A percentile compares a stretch with the other conserved stretches of the same genome.
Evolutionary conservation across 2,113 vertebrate genomes (phyloP).

Genomic region (Donacobius atricapilla): DNA sequence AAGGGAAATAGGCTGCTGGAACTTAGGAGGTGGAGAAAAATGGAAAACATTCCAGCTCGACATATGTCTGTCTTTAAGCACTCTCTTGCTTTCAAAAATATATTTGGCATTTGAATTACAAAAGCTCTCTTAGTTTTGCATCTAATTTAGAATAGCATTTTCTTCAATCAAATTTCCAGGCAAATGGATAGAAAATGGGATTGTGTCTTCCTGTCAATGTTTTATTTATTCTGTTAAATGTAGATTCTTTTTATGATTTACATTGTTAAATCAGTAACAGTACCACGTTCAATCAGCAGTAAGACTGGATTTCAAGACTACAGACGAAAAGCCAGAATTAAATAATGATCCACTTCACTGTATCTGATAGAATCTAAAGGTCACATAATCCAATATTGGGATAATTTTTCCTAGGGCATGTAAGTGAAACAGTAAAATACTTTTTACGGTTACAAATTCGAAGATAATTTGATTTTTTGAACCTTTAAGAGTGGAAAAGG

Average conservation of each 20-base stretch:
- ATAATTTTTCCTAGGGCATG: not conserved
- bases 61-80: not conserved
- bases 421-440: constrained; percentile 11
- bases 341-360: constrained; percentile 2
- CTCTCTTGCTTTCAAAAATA: not conserved
- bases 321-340: not conserved
- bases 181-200: not conserved
- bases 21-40: not conserved
- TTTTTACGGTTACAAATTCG: not conserved
- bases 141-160: not conserved
- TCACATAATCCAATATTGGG: not conserved
- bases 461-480: constrained; percentile 38
- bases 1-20: not conserved
- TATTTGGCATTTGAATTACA: not conserved
- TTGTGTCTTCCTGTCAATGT: not conserved
- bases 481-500: not conserved
- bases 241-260: not conserved
- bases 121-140: not conserved
- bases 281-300: not conserved
- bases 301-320: not conserved
- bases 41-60: not conserved
- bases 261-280: not conserved
- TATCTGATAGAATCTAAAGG: constrained; percentile 27
- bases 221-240: not conserved
- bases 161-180: not conserved